Conservation (phyloP, 2,888 invertebrate genomes). For the Diaperis boleti region DNA sequence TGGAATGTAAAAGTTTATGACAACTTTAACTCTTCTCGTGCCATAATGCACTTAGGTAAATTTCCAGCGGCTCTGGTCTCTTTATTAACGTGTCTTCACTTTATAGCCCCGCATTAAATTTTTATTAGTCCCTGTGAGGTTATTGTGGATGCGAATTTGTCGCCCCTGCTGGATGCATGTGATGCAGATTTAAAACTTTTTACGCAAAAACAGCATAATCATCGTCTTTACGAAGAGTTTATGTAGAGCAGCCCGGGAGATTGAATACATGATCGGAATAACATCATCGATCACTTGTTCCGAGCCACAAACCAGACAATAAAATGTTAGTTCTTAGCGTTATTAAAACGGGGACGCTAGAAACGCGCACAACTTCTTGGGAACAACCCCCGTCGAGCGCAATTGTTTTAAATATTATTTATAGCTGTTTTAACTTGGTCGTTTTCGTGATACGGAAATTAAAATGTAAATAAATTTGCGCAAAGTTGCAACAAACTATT, state of each 20-base stretch:
- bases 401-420: conserved; percentile 40
- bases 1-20: no score
- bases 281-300: conserved; percentile 7
- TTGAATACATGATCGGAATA: conserved; percentile 26
- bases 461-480: conserved; percentile 40
- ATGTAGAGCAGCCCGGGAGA: conserved; percentile 19
- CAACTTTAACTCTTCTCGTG: no score
- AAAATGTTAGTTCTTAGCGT: conserved; percentile 1
- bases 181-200: no score
- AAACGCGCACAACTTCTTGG: conserved; percentile 19
- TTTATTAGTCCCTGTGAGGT: no score
- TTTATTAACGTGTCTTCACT: no score
- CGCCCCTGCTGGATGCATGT: no score
- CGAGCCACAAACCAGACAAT: not conserved
- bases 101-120: no score
- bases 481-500: conserved; percentile 38
- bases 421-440: conserved; percentile 33
- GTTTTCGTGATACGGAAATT: conserved; percentile 36
- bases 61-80: no score
- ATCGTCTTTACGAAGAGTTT: conserved; percentile 21
- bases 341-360: conserved; percentile 4
- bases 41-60: no score
- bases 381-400: conserved; percentile 22
- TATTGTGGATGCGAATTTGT: no score
- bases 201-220: no score